A percentile compares a stretch with the other conserved stretches of the same genome.
Conservation (phyloP, 2,797 vertebrate species). For the Geotrypetes seraphini region DNA sequence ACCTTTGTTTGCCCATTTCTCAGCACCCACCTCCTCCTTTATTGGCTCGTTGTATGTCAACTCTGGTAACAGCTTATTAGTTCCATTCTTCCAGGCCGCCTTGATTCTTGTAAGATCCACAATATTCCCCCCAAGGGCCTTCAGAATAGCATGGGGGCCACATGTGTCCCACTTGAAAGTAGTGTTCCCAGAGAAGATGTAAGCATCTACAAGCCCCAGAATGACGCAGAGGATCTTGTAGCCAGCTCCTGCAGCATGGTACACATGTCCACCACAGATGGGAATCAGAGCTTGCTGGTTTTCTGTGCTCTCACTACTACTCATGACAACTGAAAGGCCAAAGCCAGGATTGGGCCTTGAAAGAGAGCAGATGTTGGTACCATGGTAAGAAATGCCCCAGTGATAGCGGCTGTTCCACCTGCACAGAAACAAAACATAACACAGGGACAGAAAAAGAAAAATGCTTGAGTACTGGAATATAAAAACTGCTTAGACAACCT, state of each 20-base stretch:
- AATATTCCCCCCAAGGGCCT: constrained; percentile 57
- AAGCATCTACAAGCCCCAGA: constrained; percentile 56
- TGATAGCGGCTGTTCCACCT: constrained; percentile 68
- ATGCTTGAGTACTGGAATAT: too few species aligned
- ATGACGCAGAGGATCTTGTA: constrained; percentile 71
- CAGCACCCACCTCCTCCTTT: constrained; percentile 36
- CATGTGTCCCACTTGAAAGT: constrained; percentile 74
- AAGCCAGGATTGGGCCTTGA: neutral
- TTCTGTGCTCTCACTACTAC: constrained; percentile 51
- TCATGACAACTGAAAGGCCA: constrained; percentile 49
- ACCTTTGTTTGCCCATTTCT: constrained; percentile 56
- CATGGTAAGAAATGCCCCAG: constrained; percentile 55
- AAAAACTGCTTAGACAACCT: too few species aligned
- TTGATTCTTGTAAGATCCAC: constrained; percentile 46
- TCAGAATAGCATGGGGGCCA: constrained; percentile 60
- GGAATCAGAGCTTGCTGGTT: constrained; percentile 46
- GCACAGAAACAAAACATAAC: neutral
- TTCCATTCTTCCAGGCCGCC: neutral
- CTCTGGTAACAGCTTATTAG: constrained; percentile 18
- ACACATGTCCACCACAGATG: constrained; percentile 40
- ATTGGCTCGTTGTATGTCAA: constrained; percentile 54
- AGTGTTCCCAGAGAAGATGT: constrained; percentile 64
- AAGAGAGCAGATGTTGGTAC: constrained; percentile 43
- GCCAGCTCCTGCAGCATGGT: constrained; percentile 57
- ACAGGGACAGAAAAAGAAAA: too few species aligned